These are phyloP conservation scores for Proterorhinus semilunaris DNA, from an alignment of 2,113 vertebrate species.

Conservation along the genomic window DNA sequence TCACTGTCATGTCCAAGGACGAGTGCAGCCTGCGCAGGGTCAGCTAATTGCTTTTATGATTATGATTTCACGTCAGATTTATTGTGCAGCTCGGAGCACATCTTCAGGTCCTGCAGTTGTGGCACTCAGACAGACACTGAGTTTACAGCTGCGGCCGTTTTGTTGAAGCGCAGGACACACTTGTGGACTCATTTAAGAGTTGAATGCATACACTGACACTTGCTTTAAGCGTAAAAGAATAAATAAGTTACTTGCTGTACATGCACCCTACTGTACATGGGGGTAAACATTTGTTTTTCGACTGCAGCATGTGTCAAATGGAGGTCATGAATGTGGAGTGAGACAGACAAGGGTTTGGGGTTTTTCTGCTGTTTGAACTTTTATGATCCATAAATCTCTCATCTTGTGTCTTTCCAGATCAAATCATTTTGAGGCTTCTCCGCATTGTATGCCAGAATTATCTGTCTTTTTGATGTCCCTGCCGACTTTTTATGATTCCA, in stretches of 20 bases:
- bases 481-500: constrained; percentile 54
- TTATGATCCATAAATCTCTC: constrained; percentile 67
- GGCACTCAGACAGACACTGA: constrained; percentile 67
- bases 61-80: constrained; percentile 85
- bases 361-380: constrained; percentile 69
- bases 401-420: constrained; percentile 60
- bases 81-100: constrained; percentile 78
- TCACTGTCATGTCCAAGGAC: constrained; percentile 83
- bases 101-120: constrained; percentile 73
- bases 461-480: constrained; percentile 69
- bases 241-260: constrained; percentile 60
- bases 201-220: constrained; percentile 64
- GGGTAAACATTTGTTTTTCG: constrained; percentile 49
- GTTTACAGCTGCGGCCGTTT: constrained; percentile 77
- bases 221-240: constrained; percentile 68
- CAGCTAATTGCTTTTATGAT: constrained; percentile 86
- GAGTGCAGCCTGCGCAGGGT: constrained; percentile 74
- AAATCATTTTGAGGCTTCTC: constrained; percentile 61
- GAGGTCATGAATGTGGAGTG: constrained; percentile 59
- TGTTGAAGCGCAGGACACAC: constrained; percentile 75
- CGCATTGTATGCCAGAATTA: constrained; percentile 67
- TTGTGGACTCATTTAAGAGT: constrained; percentile 77
- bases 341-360: constrained; percentile 62
- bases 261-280: constrained; percentile 34
- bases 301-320: constrained; percentile 56